Percentiles rank a stretch among this genome's conserved stretches.
Conservation (phyloP, 2,113 vertebrate species). For the Myotis davidii region DNA sequence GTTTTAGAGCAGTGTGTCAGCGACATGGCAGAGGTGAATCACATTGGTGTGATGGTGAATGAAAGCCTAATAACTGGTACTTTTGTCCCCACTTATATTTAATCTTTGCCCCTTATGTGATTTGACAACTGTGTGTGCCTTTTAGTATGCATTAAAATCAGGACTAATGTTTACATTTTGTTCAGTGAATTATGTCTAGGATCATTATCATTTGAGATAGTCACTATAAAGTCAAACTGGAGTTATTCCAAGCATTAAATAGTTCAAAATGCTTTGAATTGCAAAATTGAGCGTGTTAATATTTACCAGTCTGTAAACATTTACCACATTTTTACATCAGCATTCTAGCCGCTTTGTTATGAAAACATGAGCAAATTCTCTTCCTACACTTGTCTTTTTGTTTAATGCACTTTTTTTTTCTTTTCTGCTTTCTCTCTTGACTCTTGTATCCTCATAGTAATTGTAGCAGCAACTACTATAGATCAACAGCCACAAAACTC, state of each 20-base stretch:
- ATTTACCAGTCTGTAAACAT: not conserved
- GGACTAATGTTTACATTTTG: not conserved
- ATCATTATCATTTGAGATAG: not conserved
- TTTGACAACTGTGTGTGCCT: not conserved
- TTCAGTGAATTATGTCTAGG: not conserved
- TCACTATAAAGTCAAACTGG: not conserved
- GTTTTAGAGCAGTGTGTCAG: conserved; percentile 1
- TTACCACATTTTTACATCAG: not conserved
- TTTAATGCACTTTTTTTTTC: not conserved
- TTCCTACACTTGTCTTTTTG: not conserved
- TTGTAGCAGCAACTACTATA: not conserved
- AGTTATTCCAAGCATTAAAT: conserved; percentile 34
- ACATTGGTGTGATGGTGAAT: not conserved
- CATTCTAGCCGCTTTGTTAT: not conserved
- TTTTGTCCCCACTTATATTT: not conserved
- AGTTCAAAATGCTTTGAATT: not conserved
- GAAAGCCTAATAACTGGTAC: not conserved
- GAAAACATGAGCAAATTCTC: not conserved
- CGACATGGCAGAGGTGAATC: not conserved
- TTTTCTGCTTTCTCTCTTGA: not conserved
- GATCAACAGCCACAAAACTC: not conserved
- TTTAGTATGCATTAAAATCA: conserved; percentile 18
- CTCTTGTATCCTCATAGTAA: not conserved
- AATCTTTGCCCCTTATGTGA: not conserved
- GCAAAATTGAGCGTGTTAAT: not conserved